Base-by-base conservation (phyloP, 2,797 vertebrate genomes). In the Smutsia temminckii region DNA sequence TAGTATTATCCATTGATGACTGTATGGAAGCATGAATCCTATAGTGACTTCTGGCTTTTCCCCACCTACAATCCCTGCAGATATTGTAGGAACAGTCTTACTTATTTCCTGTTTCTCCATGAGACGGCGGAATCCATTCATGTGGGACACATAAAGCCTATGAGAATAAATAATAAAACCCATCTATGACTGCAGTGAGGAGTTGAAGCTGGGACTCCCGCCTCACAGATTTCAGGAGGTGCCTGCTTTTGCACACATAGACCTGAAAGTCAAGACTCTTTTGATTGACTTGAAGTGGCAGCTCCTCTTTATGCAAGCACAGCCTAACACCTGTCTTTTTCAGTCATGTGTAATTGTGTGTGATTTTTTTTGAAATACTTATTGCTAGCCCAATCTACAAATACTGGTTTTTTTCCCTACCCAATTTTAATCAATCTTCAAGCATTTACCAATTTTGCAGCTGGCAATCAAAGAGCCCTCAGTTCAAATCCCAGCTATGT, bases 401-500 rank as follows among this genome's bases (percentile, higher is more conserved):
- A 74, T 57, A 42, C 37, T 85, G 32, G 32, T 92, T 94, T 79
- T 16, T 80, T 32, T n/a, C n/a, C 55, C 17, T 72, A 74, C 40
- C 10, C 85, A 92, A 78, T 93, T 96, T 94, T 93, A 93, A 91
- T 93, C 63, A 86, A 81, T 61, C 85, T 90, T 25, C 18, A 94
- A 92, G 71, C 42, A 90, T 78, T 93, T 87, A 80, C 32, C 14
- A 71, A 42, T n/a, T 68, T 95, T 51, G 23, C 11, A 84, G 72
- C 84, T 12, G 34, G 80, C 27, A 46, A 68, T 61, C 85, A 91
- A 88, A 85, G 64, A 87, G 3, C 9, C 37, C 68, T 61, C 75
- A 84, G 63, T 77, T 78, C 46, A 91, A 91, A 84, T 66, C 40
- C 32, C 40, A 91, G 16, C 23, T 57, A 37, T 61, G 72, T 79